Percentiles rank a stretch among this genome's conserved stretches.
Evolutionary conservation across 2,113 vertebrate species (phyloP).

Genomic region (Sitta europaea): DNA sequence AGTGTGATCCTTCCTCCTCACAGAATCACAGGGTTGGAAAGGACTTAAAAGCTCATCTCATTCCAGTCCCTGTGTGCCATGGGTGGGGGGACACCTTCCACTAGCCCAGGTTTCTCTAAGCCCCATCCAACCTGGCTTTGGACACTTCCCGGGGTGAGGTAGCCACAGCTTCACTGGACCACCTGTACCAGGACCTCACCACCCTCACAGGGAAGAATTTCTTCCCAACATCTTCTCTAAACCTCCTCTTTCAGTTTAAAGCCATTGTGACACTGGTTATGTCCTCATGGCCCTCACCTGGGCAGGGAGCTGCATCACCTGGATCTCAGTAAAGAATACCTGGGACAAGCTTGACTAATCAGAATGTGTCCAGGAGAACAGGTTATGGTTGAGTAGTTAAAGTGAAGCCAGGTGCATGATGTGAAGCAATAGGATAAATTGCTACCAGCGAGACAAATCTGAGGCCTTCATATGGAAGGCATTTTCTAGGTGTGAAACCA

Average conservation of each 20-base stretch:
- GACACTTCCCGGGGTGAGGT: background rate
- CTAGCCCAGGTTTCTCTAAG: background rate
- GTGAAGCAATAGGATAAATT: background rate
- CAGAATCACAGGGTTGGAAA: background rate
- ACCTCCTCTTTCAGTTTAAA: background rate
- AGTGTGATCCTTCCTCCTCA: background rate
- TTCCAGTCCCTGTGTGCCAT: background rate
- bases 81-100: background rate
- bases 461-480: background rate
- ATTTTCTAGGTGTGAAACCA: background rate
- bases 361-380: background rate
- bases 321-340: background rate
- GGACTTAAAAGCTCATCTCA: background rate
- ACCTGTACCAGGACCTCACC: background rate
- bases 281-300: background rate
- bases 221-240: background rate
- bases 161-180: background rate
- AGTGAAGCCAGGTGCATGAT: background rate
- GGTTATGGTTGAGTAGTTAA: background rate
- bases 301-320: background rate
- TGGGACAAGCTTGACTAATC: background rate
- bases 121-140: rapidly evolving
- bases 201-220: background rate
- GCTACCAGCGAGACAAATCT: background rate
- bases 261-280: rapidly evolving